Conservation (phyloP, 2,797 vertebrate genomes). For the Brachymystax lenok region DNA sequence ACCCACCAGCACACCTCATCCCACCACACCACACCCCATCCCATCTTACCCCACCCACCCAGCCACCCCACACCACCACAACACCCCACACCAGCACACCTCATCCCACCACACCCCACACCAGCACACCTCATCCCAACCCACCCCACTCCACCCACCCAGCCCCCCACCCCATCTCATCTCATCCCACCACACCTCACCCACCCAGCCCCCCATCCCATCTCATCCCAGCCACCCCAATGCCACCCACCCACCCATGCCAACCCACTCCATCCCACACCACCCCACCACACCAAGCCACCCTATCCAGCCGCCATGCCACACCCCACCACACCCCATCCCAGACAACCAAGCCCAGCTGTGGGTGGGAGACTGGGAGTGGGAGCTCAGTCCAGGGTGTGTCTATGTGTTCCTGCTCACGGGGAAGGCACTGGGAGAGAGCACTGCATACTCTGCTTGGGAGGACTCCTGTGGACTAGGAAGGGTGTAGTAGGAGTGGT, state of each 20-base stretch:
- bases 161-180: too few species aligned
- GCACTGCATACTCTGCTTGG: constrained; percentile 34
- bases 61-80: too few species aligned
- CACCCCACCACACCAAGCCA: neutral
- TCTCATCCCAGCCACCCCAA: neutral
- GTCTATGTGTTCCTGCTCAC: constrained; percentile 40
- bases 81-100: too few species aligned
- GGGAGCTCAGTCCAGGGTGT: constrained; percentile 42
- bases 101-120: too few species aligned
- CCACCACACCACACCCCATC: too few species aligned
- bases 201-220: neutral
- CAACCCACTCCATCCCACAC: neutral
- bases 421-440: constrained; percentile 42
- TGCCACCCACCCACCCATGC: neutral
- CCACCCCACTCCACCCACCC: too few species aligned
- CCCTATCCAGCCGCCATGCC: neutral
- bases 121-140: too few species aligned
- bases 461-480: constrained; percentile 30
- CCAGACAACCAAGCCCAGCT: neutral
- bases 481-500: constrained; percentile 9
- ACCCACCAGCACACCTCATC: too few species aligned
- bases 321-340: neutral
- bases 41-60: too few species aligned
- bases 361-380: neutral
- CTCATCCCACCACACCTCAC: neutral